Percentiles rank a stretch among this genome's conserved stretches.
Evolutionary conservation across 2,888 invertebrate species (phyloP).

Genomic region (Punctoribates punctum): DNA sequence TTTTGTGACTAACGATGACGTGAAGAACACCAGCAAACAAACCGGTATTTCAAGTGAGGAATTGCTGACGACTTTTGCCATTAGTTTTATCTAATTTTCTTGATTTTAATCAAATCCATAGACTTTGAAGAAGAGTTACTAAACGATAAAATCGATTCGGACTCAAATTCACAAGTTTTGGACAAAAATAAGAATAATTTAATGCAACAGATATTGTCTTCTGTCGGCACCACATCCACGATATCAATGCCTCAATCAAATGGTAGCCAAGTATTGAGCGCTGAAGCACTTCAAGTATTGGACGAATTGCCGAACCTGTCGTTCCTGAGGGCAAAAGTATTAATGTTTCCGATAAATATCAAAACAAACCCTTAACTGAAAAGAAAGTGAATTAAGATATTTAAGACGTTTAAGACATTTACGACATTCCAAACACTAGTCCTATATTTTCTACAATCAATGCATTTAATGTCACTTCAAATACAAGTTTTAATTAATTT

Average conservation of each 20-base stretch:
- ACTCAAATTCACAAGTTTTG: not conserved
- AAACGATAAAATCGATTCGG: constrained; percentile 44
- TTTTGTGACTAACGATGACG: constrained; percentile 49
- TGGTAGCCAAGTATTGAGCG: constrained; percentile 48
- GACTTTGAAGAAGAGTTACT: constrained; percentile 52
- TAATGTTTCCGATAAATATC: constrained; percentile 53
- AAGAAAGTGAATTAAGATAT: not conserved
- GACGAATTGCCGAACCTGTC: constrained; percentile 53
- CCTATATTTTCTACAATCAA: not conserved
- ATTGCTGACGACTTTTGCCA: constrained; percentile 5
- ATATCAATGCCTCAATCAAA: not conserved
- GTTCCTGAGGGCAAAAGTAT: constrained; percentile 55
- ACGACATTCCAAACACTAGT: constrained; percentile 22
- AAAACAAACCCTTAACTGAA: constrained; percentile 51
- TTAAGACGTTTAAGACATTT: not conserved
- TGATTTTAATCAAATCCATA: constrained; percentile 40
- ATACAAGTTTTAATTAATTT: not conserved
- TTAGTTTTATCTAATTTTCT: not conserved
- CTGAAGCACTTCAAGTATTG: constrained; percentile 52
- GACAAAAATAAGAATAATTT: not conserved
- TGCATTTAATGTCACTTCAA: not conserved
- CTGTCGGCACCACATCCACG: not conserved
- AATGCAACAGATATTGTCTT: constrained; percentile 10
- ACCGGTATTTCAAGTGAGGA: constrained; percentile 45
- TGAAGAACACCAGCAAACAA: constrained; percentile 39